phyloP scores from a whole-genome alignment of 2,113 vertebrate species.

The Tiliqua scincoides region DNA sequence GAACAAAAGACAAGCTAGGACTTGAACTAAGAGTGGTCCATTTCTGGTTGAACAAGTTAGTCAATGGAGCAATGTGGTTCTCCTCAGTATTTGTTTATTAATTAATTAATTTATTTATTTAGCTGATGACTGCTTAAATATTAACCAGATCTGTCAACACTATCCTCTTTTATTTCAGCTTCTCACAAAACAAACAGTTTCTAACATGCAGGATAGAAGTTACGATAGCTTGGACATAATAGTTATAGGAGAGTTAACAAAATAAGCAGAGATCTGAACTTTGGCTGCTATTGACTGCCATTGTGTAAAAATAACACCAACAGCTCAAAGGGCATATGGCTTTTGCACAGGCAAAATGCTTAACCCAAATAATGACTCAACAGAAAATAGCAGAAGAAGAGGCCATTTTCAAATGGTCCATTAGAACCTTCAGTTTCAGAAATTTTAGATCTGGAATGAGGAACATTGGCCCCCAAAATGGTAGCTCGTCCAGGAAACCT shows the following conservation, averaged over 20 bases:
- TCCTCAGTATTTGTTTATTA: background rate
- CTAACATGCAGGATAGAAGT: constrained; percentile 49
- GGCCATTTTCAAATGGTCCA: background rate
- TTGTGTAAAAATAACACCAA: background rate
- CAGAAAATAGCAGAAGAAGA: background rate
- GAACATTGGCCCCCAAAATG: background rate
- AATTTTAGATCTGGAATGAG: background rate
- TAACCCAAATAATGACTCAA: background rate
- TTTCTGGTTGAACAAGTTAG: too few relatives aligned
- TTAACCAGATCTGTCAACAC: constrained; percentile 74
- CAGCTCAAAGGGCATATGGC: background rate
- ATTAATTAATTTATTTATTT: background rate
- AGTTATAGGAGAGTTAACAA: constrained; percentile 26
- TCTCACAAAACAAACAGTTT: constrained; percentile 63
- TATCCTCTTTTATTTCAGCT: background rate
- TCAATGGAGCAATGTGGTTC: background rate
- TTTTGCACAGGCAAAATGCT: background rate
- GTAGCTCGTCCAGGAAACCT: background rate
- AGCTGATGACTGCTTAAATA: constrained; percentile 61
- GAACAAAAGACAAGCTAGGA: background rate
- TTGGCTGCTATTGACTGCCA: constrained; percentile 6
- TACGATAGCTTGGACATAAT: constrained; percentile 42
- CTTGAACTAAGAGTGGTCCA: background rate
- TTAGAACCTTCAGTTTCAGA: too few relatives aligned
- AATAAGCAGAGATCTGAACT: constrained; percentile 29